Conservation (phyloP, 2,113 vertebrate genomes). For the Camelus dromedarius region DNA sequence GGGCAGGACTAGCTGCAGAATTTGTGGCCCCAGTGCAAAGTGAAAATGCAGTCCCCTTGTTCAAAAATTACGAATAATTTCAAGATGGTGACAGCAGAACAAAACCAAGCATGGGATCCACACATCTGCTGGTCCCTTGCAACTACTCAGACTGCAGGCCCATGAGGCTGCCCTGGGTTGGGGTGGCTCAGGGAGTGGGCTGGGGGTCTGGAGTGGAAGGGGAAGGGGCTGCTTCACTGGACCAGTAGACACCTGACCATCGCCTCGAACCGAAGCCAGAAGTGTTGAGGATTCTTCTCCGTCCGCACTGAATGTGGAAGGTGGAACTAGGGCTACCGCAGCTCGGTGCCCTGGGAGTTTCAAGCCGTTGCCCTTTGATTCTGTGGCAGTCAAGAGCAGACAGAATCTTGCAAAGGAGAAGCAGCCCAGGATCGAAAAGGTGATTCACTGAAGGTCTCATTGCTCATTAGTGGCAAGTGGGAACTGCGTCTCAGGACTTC, state of each 20-base stretch:
- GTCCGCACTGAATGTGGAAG: not conserved
- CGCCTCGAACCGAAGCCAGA: not conserved
- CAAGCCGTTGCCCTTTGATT: no score
- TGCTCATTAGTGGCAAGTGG: not conserved
- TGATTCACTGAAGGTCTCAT: not conserved
- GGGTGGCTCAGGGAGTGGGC: no score
- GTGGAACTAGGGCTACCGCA: not conserved
- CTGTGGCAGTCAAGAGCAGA: not conserved
- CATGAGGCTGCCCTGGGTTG: not conserved
- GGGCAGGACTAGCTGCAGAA: fast-evolving
- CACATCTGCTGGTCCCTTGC: no score
- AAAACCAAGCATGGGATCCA: not conserved
- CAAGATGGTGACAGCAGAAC: not conserved
- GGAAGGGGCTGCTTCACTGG: not conserved
- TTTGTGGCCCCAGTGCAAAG: not conserved
- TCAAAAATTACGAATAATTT: not conserved
- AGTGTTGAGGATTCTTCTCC: not conserved
- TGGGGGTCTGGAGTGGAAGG: not conserved
- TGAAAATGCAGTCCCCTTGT: not conserved
- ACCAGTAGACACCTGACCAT: not conserved
- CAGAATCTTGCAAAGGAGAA: not conserved
- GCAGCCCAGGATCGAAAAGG: not conserved
- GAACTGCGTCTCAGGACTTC: not conserved
- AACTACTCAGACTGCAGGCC: fast-evolving
- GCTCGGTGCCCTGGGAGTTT: not conserved